A percentile compares a stretch with the other conserved stretches of the same genome.
Evolutionary conservation across 2,113 vertebrate genomes (phyloP).

Genomic region (Monarcha castaneiventris): DNA sequence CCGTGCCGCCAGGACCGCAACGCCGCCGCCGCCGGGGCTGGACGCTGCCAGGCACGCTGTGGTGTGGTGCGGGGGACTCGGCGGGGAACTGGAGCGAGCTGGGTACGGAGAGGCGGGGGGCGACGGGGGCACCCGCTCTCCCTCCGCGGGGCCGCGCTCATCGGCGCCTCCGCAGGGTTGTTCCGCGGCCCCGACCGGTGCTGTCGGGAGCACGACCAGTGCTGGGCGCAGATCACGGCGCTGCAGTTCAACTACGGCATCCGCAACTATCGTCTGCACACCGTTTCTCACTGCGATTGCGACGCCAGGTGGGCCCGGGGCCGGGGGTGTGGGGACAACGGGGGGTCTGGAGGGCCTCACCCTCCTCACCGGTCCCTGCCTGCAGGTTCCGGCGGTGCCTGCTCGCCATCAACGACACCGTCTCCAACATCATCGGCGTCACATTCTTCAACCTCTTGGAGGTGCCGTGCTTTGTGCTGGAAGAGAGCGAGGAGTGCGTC

Average conservation of each 20-base stretch:
- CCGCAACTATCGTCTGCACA: slow-evolving; percentile 86
- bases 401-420: slow-evolving; percentile 69
- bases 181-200: slow-evolving; percentile 84
- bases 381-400: slow-evolving; percentile 83
- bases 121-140: background rate
- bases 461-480: slow-evolving; percentile 84
- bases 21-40: slow-evolving; percentile 79
- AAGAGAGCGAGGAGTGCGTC: slow-evolving; percentile 74
- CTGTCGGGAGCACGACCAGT: slow-evolving; percentile 87
- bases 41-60: slow-evolving; percentile 87
- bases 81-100: slow-evolving; percentile 75
- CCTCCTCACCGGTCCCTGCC: background rate
- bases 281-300: slow-evolving; percentile 89
- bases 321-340: no score
- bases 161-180: slow-evolving; percentile 68
- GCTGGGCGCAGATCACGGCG: slow-evolving; percentile 78
- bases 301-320: slow-evolving; percentile 76
- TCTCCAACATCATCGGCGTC: slow-evolving; percentile 80
- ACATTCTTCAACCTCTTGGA: slow-evolving; percentile 87
- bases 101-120: slow-evolving; percentile 63
- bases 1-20: background rate
- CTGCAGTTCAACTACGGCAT: slow-evolving; percentile 82
- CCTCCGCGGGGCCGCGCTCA: background rate
- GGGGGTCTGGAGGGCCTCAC: no score
- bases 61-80: slow-evolving; percentile 87